Base-by-base conservation (phyloP, 1,140 invertebrate species). In the Zaprionus camerounensis region DNA sequence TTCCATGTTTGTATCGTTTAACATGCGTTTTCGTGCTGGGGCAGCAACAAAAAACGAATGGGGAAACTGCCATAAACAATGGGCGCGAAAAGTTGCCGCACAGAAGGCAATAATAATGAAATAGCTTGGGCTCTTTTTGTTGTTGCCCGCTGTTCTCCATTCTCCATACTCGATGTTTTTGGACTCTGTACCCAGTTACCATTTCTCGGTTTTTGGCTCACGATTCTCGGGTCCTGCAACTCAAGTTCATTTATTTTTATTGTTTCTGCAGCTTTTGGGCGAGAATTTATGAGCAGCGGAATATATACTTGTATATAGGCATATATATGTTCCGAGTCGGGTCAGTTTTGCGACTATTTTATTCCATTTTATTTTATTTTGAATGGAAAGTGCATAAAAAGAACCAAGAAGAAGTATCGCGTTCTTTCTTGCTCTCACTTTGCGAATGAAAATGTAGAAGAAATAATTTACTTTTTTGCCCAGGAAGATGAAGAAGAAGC, bases 231-330 rank as follows among this genome's bases (percentile, higher is more conserved):
- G 17, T 62, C 24, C 36, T 81, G 55, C 59, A 51, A 56, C 84
- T 88, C 78, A 81, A 87, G 84, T 88, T 88, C 85, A 90, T 88
- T 88, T 88, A 88, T 85, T 88, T 88, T 88, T 88, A 90, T 88
- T 88, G 81, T 88, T 88, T 76, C 75, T 73, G 72, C 78, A 81
- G 85, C 81, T 88, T 88, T 90, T 41, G 78, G 75, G 75, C 79
- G 81, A 79, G 81, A 88, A 88, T 88, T 88, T 88, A 88, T 84
- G 78, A 70, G 53, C 78, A 79, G 53, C 75, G 75, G 38, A 79
- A 88, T 70, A 71, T 72, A 72, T 70, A 66, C 41, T 69, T 24
- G 46, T 61, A 49, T 53, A 62, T 56, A 81, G 62, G 62, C 31
- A 75, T 67, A 61, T 66, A 76, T 86, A 62, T 86, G 56, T 81